phyloP scores from a whole-genome alignment of 2,113 vertebrate species.

The Phodopus roborovskii region DNA sequence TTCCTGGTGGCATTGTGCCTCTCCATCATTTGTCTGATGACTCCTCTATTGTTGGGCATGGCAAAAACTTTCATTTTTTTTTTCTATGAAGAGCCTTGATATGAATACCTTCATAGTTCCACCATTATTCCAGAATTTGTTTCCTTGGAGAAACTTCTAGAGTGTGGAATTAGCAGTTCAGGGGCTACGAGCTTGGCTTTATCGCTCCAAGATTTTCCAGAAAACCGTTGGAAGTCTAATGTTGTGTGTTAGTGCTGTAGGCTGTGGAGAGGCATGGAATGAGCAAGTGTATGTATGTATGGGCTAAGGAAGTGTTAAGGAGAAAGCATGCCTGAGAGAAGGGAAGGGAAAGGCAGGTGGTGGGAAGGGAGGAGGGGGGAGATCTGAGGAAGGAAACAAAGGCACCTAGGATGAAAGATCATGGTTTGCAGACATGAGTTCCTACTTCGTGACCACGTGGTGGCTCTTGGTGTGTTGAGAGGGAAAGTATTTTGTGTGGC shows the following conservation, averaged over 20 bases:
- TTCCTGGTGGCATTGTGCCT: background rate
- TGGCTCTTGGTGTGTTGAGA: background rate
- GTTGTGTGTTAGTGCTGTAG: slow-evolving; percentile 49
- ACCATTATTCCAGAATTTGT: slow-evolving; percentile 8
- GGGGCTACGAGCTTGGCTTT: slow-evolving; percentile 49
- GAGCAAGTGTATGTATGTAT: background rate
- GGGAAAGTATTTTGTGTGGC: background rate
- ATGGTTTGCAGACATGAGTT: background rate
- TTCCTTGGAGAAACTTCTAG: slow-evolving; percentile 29
- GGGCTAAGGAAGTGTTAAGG: slow-evolving; percentile 24
- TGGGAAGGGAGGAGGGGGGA: fast-evolving
- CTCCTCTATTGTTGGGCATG: background rate
- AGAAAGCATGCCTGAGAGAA: background rate
- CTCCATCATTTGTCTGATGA: background rate
- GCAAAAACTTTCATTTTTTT: background rate
- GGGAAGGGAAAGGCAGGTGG: background rate
- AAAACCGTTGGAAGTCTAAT: slow-evolving; percentile 42
- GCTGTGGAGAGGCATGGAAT: slow-evolving; percentile 42
- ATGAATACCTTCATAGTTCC: background rate
- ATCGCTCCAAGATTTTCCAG: slow-evolving; percentile 40
- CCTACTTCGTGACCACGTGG: background rate
- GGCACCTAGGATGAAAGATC: background rate
- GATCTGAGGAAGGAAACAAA: background rate
- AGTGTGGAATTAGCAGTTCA: background rate
- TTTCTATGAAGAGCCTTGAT: background rate